Conservation (phyloP, 2,113 vertebrate species). For the Petromus typicus region DNA sequence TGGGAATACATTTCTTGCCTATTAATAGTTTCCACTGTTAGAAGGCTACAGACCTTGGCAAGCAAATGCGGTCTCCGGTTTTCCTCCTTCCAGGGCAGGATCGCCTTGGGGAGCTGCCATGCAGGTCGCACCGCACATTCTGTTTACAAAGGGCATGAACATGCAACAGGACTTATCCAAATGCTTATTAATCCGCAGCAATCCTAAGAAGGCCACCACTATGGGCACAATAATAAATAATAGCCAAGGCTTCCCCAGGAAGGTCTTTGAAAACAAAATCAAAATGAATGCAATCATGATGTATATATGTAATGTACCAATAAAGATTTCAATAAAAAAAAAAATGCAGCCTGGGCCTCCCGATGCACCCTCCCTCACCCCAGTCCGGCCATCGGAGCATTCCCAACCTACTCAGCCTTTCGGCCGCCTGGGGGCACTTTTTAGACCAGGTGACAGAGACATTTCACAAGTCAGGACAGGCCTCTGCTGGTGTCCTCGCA, state of each 20-base stretch:
- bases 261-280: too few species aligned
- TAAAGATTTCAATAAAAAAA: background rate
- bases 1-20: constrained; percentile 57
- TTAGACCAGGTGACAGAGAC: background rate
- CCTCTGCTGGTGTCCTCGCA: background rate
- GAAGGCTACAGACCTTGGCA: constrained; percentile 49
- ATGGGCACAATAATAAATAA: background rate
- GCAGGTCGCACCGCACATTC: background rate
- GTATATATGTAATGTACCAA: too few species aligned
- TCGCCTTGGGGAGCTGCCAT: background rate
- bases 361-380: background rate
- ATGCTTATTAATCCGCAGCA: background rate
- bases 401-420: background rate
- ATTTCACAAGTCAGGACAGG: background rate
- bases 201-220: background rate
- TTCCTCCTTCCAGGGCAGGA: constrained; percentile 32
- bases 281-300: too few species aligned
- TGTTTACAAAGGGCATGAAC: constrained; percentile 15
- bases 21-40: constrained; percentile 74
- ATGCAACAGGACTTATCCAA: background rate
- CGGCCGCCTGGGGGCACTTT: background rate
- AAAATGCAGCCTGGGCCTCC: background rate
- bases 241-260: too few species aligned
- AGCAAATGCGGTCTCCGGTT: constrained; percentile 19
- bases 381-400: background rate